Percentiles rank a stretch among this genome's conserved stretches.
These are phyloP conservation scores for Eudyptes chrysolophus DNA, from an alignment of 2,113 vertebrate species.

Conservation along the genomic window DNA sequence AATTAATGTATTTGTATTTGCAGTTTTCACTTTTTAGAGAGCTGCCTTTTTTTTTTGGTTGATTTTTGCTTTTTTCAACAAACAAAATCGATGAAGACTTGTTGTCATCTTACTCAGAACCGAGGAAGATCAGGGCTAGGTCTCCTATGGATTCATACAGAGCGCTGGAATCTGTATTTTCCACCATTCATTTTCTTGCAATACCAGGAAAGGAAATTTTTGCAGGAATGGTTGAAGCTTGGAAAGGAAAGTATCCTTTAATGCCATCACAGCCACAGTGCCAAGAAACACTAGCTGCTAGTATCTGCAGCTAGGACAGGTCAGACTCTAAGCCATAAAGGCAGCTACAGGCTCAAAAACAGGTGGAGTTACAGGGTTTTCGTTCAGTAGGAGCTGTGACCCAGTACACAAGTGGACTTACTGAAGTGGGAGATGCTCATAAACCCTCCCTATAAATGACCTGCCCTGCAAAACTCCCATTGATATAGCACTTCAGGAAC, in stretches of 20 bases:
- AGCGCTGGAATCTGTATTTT: fast-evolving
- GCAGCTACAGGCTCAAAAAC: neutral
- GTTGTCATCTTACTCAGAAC: neutral
- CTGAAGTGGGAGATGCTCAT: neutral
- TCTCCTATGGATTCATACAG: neutral
- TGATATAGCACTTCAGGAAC: neutral
- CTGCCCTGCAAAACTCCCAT: neutral
- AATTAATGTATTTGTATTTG: neutral
- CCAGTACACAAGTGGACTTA: neutral
- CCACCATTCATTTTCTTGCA: neutral
- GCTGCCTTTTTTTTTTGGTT: neutral
- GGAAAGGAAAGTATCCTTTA: neutral
- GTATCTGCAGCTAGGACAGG: neutral
- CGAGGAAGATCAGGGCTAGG: neutral
- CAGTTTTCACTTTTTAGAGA: neutral
- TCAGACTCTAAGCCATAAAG: neutral
- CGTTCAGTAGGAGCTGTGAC: neutral
- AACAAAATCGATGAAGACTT: neutral
- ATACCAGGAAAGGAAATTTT: neutral
- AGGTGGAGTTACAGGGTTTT: neutral
- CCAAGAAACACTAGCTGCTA: neutral
- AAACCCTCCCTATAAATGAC: neutral
- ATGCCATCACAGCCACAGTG: neutral
- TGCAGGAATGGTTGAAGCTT: neutral
- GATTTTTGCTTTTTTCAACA: neutral